These are phyloP conservation scores for Xestia ashworthii DNA, from an alignment of 2,888 invertebrate genomes.

Conservation along the genomic window DNA sequence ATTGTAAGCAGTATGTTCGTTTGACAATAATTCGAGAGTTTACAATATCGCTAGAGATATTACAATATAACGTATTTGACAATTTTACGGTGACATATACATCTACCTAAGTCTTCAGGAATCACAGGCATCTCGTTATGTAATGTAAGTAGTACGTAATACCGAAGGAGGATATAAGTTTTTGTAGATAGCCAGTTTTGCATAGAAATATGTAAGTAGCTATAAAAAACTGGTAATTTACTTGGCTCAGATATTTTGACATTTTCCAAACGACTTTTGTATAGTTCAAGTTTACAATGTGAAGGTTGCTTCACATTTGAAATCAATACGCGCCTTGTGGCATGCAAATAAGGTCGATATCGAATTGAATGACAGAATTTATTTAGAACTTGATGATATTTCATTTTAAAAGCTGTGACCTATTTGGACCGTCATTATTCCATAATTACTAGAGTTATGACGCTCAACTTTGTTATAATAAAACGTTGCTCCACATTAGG, in stretches of 20 bases:
- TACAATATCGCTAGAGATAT: no score
- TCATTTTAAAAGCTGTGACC: not conserved
- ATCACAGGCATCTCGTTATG: not conserved
- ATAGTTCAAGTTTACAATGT: constrained; percentile 25
- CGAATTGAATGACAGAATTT: not conserved
- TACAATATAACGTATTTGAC: no score
- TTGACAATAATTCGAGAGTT: no score
- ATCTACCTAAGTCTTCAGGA: no score
- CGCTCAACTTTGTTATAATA: not conserved
- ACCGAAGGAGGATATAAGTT: not conserved
- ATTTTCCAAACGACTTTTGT: constrained; percentile 11
- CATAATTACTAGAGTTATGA: not conserved
- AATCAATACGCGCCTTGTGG: not conserved
- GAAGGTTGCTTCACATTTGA: not conserved
- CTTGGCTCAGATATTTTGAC: not conserved
- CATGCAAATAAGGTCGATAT: constrained; percentile 1
- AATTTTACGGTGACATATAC: no score
- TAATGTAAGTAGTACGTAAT: not conserved
- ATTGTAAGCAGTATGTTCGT: no score
- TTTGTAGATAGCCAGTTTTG: not conserved
- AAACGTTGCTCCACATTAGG: no score
- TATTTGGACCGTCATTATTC: not conserved
- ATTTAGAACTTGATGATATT: not conserved
- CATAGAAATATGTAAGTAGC: constrained; percentile 1
- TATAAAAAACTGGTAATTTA: not conserved